Evolutionary conservation across 2,113 vertebrate species (phyloP), one percentile per base, ranked within the genome.

Genomic region (Cyprichromis sp.): DNA sequence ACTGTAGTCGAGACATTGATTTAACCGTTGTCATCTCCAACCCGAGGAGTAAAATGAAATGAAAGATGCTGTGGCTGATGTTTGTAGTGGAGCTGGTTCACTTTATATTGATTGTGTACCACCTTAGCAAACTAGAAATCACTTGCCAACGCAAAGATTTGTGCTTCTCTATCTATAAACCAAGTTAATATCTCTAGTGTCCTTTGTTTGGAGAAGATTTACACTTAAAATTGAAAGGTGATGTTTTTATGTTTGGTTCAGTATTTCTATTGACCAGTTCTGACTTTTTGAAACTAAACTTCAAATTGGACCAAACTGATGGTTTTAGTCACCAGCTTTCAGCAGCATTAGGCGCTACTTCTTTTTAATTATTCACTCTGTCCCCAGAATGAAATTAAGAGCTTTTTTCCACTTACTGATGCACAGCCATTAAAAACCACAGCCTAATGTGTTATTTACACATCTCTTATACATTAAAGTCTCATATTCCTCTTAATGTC

Each of bases 401-500:
- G 21, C 16, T 29, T 21, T 40, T 40, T 86, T 83, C 71, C 52
- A 34, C 57, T 68, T 79, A 57, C 26, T 82, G 16, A 61, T 61
- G 24, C 55, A 45, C 10, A 61, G 16, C 55, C 36, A 81, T 31
- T 81, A 81, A 61, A 76, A 50, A 12, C 42, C 42, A 31, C 9
- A 14, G 26, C 7, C 16, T 50, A 76, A 76, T 76, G 40, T 50
- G 71, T 76, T 17, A 16, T 47, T 26, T 76, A 45, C 52, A 5
- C 52, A 79, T 82, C n/a, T 82, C 42, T 40, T 24, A 21, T 61
- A 12, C 76, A 88, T 71, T 66, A 86, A 26, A 31, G 19, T 88
- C 55, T 92, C 81, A 10, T 52, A n/a, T 91, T 91, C 6, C 81
- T 34, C 59, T 47, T 89, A 88, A 89, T 59, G 87, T 45, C 8